Base-by-base conservation (phyloP, 2,113 vertebrate genomes). In the Tapirus terrestris region DNA sequence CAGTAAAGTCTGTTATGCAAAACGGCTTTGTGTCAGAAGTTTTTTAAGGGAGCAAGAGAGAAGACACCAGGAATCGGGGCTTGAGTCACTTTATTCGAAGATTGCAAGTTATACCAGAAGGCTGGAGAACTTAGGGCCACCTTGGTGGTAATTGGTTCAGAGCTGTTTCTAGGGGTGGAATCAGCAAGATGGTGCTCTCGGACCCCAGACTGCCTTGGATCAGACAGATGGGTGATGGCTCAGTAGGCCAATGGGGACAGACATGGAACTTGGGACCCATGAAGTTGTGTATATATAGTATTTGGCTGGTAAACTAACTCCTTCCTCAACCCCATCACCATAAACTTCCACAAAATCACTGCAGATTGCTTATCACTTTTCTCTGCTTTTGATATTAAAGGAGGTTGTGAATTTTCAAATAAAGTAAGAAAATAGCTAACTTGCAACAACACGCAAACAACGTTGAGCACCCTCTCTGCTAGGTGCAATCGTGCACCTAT, bases 361-460 rank as follows among this genome's bases (percentile, higher is more conserved):
- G 8, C 48, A 93, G 39, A 48, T 14, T 72, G 5, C 33, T 39
- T 82, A 39, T 81, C 21, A 36, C 6, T 68, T 88, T 67, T 48
- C 51, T 89, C 39, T 70, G 56, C n/a, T 93, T 94, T 89, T 87
- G 10, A 70, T 80, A n/a, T 82, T 81, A 92, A 65, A 68, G 43
- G 31, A 77, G 9, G 29, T 36, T 77, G 12, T 91, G 56, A 58
- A 76, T 75, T 89, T 68, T 51, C 70, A 67, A 76, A 36, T 1
- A 82, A 83, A 65, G 2, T 61, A 60, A 85, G 70, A 86, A 61
- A 76, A 43, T 70, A 61, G 39, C n/a, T 11, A 43, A 89, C 33
- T 63, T 53, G 17, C 16, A 68, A 31, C 43, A 80, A 48, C 17
- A 63, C 27, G 90, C 36, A 87, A 68, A 53, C 2, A 83, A 77